A percentile compares a stretch with the other conserved stretches of the same genome.
Evolutionary conservation across 2,888 invertebrate genomes (phyloP).

Genomic region (Drosophila paracracens): DNA sequence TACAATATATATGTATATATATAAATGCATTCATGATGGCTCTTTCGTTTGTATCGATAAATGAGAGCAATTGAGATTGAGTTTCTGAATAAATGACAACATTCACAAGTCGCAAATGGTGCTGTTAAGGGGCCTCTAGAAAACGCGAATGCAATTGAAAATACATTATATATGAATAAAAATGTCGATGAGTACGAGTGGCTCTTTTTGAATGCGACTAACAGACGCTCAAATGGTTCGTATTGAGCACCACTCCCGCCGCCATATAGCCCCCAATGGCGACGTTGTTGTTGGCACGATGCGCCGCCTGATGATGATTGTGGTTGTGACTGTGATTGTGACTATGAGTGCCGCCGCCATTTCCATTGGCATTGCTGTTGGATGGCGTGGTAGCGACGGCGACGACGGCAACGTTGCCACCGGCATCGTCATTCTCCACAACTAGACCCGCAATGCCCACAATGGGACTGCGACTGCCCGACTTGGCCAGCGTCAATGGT

Average conservation of each 20-base stretch:
- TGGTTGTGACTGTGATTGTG: constrained; percentile 44
- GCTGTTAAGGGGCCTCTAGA: constrained; percentile 1
- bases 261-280: constrained; percentile 81
- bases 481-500: constrained; percentile 52
- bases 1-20: neutral
- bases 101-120: constrained; percentile 19
- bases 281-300: constrained; percentile 70
- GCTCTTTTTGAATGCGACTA: constrained; percentile 58
- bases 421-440: constrained; percentile 48
- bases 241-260: constrained; percentile 84
- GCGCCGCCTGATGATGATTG: constrained; percentile 48
- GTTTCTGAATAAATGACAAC: constrained; percentile 4
- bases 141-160: constrained; percentile 13
- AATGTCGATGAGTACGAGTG: constrained; percentile 13
- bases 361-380: constrained; percentile 28
- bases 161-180: constrained; percentile 11
- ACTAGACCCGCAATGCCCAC: constrained; percentile 56
- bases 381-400: constrained; percentile 44
- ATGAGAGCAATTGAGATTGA: constrained; percentile 12
- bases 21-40: neutral
- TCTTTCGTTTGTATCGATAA: constrained; percentile 8
- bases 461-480: constrained; percentile 66
- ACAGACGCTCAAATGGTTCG: constrained; percentile 84
- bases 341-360: constrained; percentile 6
- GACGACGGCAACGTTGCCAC: constrained; percentile 14